Evolutionary conservation across 1,140 invertebrate species (phyloP).

Genomic region (Pachypsylla venusta): DNA sequence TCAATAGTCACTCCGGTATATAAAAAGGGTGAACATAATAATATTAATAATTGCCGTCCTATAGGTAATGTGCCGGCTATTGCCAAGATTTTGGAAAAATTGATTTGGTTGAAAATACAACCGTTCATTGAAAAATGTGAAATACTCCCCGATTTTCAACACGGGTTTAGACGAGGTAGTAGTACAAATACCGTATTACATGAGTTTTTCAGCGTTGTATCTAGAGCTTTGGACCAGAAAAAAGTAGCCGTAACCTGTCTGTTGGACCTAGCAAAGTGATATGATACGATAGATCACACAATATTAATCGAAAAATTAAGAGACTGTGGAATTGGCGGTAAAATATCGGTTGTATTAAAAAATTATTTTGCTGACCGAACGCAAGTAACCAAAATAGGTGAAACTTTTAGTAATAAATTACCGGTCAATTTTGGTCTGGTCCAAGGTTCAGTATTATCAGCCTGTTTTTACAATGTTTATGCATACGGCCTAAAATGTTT

Average conservation of each 20-base stretch:
- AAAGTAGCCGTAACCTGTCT: background rate
- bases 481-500: background rate
- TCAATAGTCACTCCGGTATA: background rate
- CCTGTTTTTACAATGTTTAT: background rate
- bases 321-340: background rate
- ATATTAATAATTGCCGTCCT: background rate
- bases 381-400: conserved; percentile 4
- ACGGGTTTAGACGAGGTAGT: background rate
- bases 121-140: background rate
- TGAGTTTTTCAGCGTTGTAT: background rate
- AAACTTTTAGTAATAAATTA: background rate
- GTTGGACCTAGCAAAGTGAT: background rate
- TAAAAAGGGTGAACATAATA: background rate
- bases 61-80: background rate
- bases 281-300: background rate
- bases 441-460: background rate
- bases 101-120: background rate
- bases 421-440: background rate
- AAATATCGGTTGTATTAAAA: background rate
- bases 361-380: background rate
- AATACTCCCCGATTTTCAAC: background rate
- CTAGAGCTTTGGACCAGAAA: background rate
- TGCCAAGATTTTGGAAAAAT: background rate
- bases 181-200: background rate
- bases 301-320: background rate